These are phyloP conservation scores for Apaloderma vittatum DNA, from an alignment of 2,113 vertebrate genomes.

Conservation along the genomic window DNA sequence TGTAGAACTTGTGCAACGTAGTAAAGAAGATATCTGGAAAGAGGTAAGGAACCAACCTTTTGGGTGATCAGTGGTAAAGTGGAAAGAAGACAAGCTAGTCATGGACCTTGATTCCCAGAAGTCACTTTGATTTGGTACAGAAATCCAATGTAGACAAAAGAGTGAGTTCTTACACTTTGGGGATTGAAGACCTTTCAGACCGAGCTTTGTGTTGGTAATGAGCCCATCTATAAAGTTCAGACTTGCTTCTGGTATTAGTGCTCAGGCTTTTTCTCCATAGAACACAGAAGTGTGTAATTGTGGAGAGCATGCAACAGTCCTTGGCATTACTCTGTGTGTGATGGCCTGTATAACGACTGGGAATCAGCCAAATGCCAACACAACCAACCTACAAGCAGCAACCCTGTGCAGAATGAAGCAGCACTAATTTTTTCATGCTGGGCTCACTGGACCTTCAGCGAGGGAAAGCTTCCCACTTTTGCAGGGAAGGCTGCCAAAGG, in stretches of 20 bases:
- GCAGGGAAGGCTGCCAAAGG: not conserved
- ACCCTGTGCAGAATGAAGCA: not conserved
- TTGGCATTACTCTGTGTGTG: not conserved
- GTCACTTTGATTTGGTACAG: not conserved
- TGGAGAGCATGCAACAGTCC: rapidly evolving
- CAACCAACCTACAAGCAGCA: not conserved
- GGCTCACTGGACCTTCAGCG: rapidly evolving
- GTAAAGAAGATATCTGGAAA: not conserved
- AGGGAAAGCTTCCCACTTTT: not conserved
- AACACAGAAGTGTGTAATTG: rapidly evolving
- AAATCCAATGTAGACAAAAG: not conserved
- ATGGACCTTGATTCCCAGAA: not conserved
- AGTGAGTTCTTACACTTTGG: not conserved
- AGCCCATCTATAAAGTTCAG: not conserved
- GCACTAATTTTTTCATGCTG: not conserved
- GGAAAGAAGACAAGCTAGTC: not conserved
- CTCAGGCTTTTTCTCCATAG: not conserved
- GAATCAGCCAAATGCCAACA: not conserved
- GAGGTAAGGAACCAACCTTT: not conserved
- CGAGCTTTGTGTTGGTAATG: not conserved
- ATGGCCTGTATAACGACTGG: not conserved
- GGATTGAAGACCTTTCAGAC: not conserved
- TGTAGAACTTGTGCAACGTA: not conserved
- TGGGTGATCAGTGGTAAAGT: not conserved
- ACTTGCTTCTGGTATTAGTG: not conserved